Evolutionary conservation across 1,140 invertebrate genomes (phyloP).

Genomic region (Brachionus sp.): DNA sequence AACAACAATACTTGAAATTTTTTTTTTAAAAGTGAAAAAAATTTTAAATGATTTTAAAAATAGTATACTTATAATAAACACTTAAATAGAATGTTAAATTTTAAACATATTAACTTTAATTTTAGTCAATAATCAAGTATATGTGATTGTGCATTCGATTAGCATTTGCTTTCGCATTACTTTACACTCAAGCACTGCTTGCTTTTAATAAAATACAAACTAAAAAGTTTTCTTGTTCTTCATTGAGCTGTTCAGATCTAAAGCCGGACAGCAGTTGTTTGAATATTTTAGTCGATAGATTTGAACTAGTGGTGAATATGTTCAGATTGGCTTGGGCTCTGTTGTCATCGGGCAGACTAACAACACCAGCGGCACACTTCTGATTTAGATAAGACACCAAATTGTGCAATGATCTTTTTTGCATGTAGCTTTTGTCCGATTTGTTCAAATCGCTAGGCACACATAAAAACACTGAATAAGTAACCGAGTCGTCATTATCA

Average conservation of each 20-base stretch:
- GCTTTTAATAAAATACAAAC: neutral
- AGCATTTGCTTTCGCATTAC: neutral
- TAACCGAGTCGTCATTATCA: neutral
- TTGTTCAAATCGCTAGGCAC: neutral
- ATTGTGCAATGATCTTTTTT: constrained; percentile 8
- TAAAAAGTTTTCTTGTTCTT: neutral
- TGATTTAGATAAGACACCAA: constrained; percentile 25
- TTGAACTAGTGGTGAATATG: neutral
- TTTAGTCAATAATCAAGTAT: neutral
- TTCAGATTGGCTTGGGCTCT: neutral
- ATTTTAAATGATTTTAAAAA: neutral
- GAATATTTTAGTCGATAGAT: neutral
- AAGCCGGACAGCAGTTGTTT: neutral
- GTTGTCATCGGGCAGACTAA: neutral
- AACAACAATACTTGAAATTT: neutral
- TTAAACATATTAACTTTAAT: neutral
- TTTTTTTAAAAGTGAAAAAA: neutral
- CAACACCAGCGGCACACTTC: constrained; percentile 27
- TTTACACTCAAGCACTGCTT: neutral
- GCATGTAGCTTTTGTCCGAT: neutral
- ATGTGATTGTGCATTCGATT: neutral
- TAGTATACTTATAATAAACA: neutral
- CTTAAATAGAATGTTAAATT: neutral
- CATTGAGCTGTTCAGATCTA: neutral
- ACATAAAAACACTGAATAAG: neutral